phyloP scores from a whole-genome alignment of 2,113 vertebrate genomes.

The Atractosteus spatula region DNA sequence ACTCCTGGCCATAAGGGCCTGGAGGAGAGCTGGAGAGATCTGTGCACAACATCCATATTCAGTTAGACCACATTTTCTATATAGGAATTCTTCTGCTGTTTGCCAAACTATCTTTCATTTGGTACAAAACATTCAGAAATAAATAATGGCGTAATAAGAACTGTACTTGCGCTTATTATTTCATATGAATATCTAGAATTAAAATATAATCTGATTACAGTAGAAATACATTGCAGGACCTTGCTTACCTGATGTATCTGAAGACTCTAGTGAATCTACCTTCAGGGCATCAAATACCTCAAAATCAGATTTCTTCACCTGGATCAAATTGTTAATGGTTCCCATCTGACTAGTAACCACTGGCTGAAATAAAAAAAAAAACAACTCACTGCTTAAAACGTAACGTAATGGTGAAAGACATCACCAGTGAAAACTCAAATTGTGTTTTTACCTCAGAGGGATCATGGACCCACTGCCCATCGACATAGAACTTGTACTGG shows the following conservation, averaged over 20 bases:
- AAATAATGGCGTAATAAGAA: neutral
- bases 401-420: too few species aligned
- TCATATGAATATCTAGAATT: too few species aligned
- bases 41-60: conserved; percentile 37
- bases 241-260: conserved; percentile 85
- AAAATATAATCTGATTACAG: too few species aligned
- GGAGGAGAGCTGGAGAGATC: conserved; percentile 95
- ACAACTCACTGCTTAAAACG: neutral
- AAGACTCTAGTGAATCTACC: conserved; percentile 91
- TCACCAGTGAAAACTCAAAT: too few species aligned
- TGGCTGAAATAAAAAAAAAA: conserved; percentile 62
- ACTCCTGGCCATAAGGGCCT: conserved; percentile 87
- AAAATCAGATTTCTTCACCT: conserved; percentile 96
- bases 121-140: too few species aligned
- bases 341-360: conserved; percentile 94
- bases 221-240: conserved; percentile 15
- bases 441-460: conserved; percentile 80
- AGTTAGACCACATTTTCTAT: neutral
- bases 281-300: conserved; percentile 96
- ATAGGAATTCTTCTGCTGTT: too few species aligned
- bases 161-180: neutral
- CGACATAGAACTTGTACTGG: conserved; percentile 98
- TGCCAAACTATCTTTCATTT: neutral
- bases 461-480: conserved; percentile 97
- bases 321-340: conserved; percentile 94